Conservation (phyloP, 2,113 vertebrate species). For the mouse (Mus musculus) region GRCm39 chr11:103791501-103792000, state of each 20-base stretch:
- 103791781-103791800: constrained; percentile 43
- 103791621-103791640: background rate
- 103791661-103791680: constrained; percentile 19
- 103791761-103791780: constrained; percentile 59
- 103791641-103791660: constrained; percentile 38
- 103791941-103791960: constrained; percentile 60
- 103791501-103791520: constrained; percentile 4
- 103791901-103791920: constrained; percentile 71
- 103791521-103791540: constrained; percentile 26
- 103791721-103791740: constrained; percentile 6
- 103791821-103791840: constrained; percentile 20
- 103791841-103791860: constrained; percentile 60
- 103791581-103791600: background rate
- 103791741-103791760: constrained; percentile 42
- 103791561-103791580: background rate
- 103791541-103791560: constrained; percentile 30
- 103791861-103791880: constrained; percentile 60
- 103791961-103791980: constrained; percentile 43
- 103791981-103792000: constrained; percentile 79
- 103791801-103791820: background rate
- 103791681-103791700: constrained; percentile 30
- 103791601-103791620: background rate
- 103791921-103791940: constrained; percentile 79
- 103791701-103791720: constrained; percentile 41
- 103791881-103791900: constrained; percentile 67